These are phyloP conservation scores for Dendrocincla tyrannina DNA, from an alignment of 2,797 vertebrate genomes.

Conservation along the genomic window DNA sequence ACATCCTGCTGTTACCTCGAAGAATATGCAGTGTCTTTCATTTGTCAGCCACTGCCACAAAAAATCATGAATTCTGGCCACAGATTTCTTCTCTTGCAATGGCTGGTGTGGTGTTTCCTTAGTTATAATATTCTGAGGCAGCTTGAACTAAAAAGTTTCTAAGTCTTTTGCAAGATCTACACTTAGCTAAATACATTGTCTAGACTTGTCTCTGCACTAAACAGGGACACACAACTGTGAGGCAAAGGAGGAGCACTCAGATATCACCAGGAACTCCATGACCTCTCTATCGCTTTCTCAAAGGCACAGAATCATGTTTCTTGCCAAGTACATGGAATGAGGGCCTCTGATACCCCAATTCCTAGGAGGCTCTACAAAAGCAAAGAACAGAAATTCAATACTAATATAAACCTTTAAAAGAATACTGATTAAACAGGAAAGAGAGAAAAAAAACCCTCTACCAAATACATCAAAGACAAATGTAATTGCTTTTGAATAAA, in stretches of 20 bases:
- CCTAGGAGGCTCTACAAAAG: background rate
- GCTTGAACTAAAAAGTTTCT: background rate
- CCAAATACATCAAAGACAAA: slow-evolving; percentile 65
- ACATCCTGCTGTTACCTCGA: background rate
- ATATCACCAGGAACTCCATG: background rate
- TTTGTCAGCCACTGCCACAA: background rate
- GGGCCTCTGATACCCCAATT: background rate
- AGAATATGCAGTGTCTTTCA: background rate
- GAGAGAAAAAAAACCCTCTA: fast-evolving
- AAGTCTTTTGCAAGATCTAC: background rate
- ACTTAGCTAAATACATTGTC: background rate
- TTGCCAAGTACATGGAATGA: background rate
- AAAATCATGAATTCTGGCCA: background rate
- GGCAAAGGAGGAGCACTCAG: background rate
- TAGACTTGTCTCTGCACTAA: background rate
- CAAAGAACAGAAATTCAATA: slow-evolving; percentile 13
- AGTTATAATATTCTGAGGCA: background rate
- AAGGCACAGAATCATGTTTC: background rate
- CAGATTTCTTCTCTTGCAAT: background rate
- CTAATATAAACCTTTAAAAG: slow-evolving; percentile 10
- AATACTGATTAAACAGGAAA: slow-evolving; percentile 6
- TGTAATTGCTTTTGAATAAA: slow-evolving; percentile 69
- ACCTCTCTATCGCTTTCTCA: background rate
- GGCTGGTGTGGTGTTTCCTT: background rate
- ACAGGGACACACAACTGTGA: background rate